Conservation (phyloP, 1,140 invertebrate species). For the Hydropsyche tenuis region DNA sequence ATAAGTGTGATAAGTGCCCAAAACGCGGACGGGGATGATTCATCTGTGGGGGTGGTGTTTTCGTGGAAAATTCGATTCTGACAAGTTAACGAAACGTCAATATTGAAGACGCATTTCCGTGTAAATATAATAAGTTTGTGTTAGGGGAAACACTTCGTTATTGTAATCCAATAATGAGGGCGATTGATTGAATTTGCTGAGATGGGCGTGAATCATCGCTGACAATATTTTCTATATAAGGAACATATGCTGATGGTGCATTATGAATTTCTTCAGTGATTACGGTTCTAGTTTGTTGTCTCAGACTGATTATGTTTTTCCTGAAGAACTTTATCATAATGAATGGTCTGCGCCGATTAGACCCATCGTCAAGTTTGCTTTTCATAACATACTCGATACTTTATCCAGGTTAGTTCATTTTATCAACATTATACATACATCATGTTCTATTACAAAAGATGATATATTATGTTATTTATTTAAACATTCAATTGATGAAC, state of each 20-base stretch:
- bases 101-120: not conserved
- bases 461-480: not conserved
- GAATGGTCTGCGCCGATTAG: conserved; percentile 33
- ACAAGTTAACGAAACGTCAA: conserved; percentile 12
- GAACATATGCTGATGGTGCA: not conserved
- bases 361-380: conserved; percentile 42
- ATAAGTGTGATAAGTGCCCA: not conserved
- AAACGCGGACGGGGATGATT: too few relatives aligned
- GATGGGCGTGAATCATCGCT: conserved; percentile 41
- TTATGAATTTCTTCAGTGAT: conserved; percentile 16
- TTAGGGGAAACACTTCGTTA: conserved; percentile 47
- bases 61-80: not conserved
- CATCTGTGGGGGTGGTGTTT: not conserved
- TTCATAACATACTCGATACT: conserved; percentile 39
- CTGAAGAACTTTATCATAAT: not conserved
- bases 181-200: conserved; percentile 38
- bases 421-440: too few relatives aligned
- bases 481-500: too few relatives aligned
- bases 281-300: conserved; percentile 17
- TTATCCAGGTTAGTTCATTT: conserved; percentile 36
- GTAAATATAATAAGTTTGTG: too few relatives aligned
- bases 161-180: conserved; percentile 48
- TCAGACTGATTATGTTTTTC: conserved; percentile 1
- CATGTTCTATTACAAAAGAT: conserved; percentile 30
- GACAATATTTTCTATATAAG: too few relatives aligned